Base-by-base conservation (phyloP, 2,797 vertebrate genomes). In the Coilia nasus region DNA sequence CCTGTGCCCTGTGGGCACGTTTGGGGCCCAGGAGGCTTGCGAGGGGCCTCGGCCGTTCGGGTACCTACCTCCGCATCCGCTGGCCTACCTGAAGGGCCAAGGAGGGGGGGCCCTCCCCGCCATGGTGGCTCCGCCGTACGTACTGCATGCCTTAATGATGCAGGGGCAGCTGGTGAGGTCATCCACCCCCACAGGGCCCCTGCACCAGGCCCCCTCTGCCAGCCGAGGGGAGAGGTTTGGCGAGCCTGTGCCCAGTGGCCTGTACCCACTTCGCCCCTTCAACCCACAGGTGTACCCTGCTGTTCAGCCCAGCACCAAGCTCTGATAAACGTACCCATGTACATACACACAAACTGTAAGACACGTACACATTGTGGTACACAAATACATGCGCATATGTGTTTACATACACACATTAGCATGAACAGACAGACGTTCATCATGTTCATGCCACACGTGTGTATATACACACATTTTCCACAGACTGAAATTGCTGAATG, bases 51-150 rank as follows among this genome's bases (percentile, higher is more conserved):
- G 90, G 95, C 92, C 91, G 95, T 86, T 91, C 94, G 95, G 85
- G 92, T 97, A 88, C 95, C 96, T 0, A 91, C 96, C 0, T 89
- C 96, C 96, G 83, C 96, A 97, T 91, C 96, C 96, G 82, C 93
- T 97, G 90, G 96, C 97, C 95, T 97, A 97, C 97, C 96, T 97
- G 96, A 97, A 97, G 95, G 97, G 96, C 89, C 97, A 97, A 31
- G 25, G 64, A 54, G 50, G 50, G 92, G 94, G 95, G 81, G 92
- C 97, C 93, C 94, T 97, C 86, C 97, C 97, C 81, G 96, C 96
- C 0, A 93, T 97, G 86, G 95, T 97, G 95, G 64, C 64, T 15
- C 97, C 97, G 85, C 97, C 96, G 81, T 94, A 97, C 90, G 96
- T 96, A 89, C 96, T 97, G 91, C 97, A 97, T 93, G 97, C 96